These are phyloP conservation scores for Cantharis rustica DNA, from an alignment of 2,888 invertebrate species.

Conservation along the genomic window DNA sequence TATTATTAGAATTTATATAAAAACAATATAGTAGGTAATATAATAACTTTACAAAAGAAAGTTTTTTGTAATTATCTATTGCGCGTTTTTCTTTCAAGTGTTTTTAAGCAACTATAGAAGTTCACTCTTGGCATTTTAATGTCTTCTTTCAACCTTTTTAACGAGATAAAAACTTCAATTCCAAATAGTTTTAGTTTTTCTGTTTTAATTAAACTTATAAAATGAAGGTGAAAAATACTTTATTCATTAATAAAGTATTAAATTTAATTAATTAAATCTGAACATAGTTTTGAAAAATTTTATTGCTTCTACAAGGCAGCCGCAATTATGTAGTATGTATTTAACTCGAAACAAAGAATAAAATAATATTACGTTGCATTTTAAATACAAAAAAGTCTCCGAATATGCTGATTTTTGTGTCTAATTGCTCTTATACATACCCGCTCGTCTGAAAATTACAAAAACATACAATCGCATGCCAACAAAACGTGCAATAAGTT, in stretches of 20 bases:
- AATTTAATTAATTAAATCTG: background rate
- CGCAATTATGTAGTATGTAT: background rate
- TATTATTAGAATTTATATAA: background rate
- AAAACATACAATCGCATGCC: background rate
- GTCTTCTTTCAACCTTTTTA: background rate
- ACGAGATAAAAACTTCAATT: background rate
- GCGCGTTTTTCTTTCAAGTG: background rate
- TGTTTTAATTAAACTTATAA: background rate
- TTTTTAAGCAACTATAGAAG: background rate
- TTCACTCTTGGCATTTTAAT: background rate
- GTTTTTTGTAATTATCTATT: background rate
- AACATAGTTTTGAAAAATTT: background rate
- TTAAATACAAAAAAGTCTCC: background rate
- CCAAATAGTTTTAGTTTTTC: background rate
- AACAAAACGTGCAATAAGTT: background rate
- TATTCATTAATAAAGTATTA: background rate
- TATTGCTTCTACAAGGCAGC: background rate
- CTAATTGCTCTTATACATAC: background rate
- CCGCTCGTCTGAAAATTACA: background rate
- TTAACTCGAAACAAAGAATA: background rate
- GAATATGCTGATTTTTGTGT: background rate
- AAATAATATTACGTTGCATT: background rate
- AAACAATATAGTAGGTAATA: background rate
- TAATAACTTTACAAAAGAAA: background rate
- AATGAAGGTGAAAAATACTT: background rate